Evolutionary conservation across 1,140 invertebrate species (phyloP), one percentile per base, ranked within the genome.

Genomic region (Akabosia matsudoensis): DNA sequence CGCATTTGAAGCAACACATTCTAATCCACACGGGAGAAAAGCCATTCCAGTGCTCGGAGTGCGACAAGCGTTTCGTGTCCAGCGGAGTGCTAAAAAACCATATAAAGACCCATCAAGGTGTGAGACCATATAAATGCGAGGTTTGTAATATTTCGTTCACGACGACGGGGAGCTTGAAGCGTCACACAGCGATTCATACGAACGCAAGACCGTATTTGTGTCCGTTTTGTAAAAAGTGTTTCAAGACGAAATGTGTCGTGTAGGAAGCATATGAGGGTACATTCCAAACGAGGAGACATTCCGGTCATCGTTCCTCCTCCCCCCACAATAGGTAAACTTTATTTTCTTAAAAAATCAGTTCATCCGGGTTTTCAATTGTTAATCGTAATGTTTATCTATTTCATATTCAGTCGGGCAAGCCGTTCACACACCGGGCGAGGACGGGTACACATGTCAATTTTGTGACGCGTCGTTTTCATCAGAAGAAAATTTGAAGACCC

Each of bases 1-100:
- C 88, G 76, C 90, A 91, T 82, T 85, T 92, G 28, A 92, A 92
- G 73, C 91, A 93, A 79, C 93, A 95, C 82, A 85, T 91, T 77
- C 87, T 88, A 26, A 90, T 90, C 7, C 93, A 94, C 81, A 89
- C 90, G 14, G 91, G 91, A 33, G 89, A 92, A 81, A 89, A 91
- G 75, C 88, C 90, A 0, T 93, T 88, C 80, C 85, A 86, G 51
- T 91, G 90, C 82, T 79, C 83, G 1, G 83, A 85, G 33, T 91
- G 90, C 81, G 79, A 81, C n/a, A 82, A 77, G 71, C 82, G 84
- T 28, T 91, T 91, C 83, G 88, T 88, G 0, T 89, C 89, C 0
- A 89, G 87, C 78, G 89, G 89, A 72, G 88, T 90, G 4, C 82
- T 91, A 1, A 90, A 90, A 80, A 86, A 88, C 70, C 90, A 90